phyloP scores from a whole-genome alignment of 2,797 vertebrate genomes.

The Pseudocheirus occidentalis region DNA sequence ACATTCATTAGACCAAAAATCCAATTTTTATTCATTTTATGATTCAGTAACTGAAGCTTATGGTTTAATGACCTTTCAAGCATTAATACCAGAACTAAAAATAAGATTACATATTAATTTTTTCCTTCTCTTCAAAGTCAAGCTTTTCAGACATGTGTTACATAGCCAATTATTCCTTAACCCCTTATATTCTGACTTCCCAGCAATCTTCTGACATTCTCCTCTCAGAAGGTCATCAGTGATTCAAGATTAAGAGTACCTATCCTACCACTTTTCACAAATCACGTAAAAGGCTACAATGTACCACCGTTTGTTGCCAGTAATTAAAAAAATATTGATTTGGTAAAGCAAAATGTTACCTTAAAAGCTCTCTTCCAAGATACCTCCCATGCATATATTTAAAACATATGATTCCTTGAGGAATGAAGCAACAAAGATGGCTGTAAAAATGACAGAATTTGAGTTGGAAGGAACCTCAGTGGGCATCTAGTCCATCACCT shows the following conservation, averaged over 20 bases:
- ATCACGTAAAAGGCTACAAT: neutral
- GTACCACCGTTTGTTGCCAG: neutral
- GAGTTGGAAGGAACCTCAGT: neutral
- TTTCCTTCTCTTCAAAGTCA: neutral
- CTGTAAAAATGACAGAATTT: neutral
- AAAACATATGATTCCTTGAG: neutral
- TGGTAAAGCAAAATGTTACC: neutral
- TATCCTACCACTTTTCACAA: neutral
- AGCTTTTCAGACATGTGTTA: neutral
- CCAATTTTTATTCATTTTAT: neutral
- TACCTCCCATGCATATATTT: neutral
- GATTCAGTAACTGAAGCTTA: neutral
- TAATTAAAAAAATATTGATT: neutral
- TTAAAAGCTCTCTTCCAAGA: neutral
- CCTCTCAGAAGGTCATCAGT: neutral
- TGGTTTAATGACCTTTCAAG: neutral
- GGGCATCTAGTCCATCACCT: neutral
- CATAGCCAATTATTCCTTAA: neutral
- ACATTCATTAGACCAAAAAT: neutral
- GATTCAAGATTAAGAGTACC: neutral
- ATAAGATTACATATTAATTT: neutral
- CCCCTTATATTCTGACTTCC: neutral
- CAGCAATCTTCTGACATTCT: neutral
- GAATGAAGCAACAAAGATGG: neutral
- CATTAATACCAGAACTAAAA: neutral